Evolutionary conservation across 2,113 vertebrate genomes (phyloP).

Genomic region (Acanthisitta chloris): DNA sequence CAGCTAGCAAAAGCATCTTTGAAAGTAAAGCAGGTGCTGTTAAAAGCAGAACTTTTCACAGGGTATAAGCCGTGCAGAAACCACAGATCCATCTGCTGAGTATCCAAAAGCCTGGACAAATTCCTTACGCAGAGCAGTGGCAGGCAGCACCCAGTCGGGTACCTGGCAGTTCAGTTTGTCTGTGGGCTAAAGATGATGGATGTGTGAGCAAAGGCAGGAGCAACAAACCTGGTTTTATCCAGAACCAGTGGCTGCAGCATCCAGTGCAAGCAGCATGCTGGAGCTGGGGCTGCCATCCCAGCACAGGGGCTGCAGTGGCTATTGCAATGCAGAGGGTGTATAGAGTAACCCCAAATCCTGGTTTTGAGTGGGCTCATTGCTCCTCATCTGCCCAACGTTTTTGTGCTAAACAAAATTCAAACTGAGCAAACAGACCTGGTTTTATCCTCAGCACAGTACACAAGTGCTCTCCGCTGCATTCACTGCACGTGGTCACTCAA

Average conservation of each 20-base stretch:
- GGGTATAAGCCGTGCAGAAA: neutral
- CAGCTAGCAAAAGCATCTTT: neutral
- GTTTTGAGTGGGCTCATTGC: accelerated
- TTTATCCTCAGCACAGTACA: neutral
- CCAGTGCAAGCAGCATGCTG: accelerated
- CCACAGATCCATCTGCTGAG: neutral
- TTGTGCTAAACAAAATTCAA: neutral
- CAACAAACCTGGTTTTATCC: neutral
- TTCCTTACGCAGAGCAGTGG: neutral
- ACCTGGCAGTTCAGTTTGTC: neutral
- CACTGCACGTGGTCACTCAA: neutral
- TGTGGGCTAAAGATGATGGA: neutral
- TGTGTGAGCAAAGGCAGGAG: neutral
- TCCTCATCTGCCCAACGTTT: neutral
- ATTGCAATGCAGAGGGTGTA: neutral
- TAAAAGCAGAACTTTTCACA: neutral
- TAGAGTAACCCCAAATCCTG: neutral
- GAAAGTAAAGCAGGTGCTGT: neutral
- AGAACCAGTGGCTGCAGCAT: neutral
- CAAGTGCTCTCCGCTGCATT: neutral
- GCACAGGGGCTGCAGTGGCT: neutral
- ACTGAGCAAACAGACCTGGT: neutral
- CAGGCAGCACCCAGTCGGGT: neutral
- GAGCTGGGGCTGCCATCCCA: neutral
- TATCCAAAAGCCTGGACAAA: neutral